Percentiles rank a stretch among this genome's conserved stretches.
These are phyloP conservation scores for Felis chaus DNA, from an alignment of 2,113 vertebrate genomes.

Conservation along the genomic window DNA sequence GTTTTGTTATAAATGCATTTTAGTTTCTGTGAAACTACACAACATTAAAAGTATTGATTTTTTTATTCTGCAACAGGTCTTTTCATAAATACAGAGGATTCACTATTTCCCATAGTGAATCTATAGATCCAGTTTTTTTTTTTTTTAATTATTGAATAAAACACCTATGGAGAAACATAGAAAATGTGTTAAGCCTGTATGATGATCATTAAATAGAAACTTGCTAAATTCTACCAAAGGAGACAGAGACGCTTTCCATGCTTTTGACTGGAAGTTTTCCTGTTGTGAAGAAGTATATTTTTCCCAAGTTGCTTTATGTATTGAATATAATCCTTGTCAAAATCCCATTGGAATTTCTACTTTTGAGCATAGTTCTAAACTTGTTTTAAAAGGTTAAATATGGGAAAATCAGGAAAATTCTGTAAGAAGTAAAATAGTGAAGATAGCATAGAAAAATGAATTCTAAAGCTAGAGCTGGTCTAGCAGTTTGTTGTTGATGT, in stretches of 20 bases:
- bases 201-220: background rate
- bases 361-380: background rate
- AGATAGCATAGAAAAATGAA: background rate
- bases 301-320: background rate
- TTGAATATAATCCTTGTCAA: background rate
- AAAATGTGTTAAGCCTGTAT: background rate
- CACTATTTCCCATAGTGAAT: background rate
- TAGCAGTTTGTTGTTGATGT: background rate
- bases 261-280: constrained; percentile 5
- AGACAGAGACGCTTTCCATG: background rate
- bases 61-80: background rate
- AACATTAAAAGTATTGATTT: background rate
- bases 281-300: constrained; percentile 26
- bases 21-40: background rate
- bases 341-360: background rate
- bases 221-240: constrained; percentile 13
- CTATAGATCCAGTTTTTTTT: background rate
- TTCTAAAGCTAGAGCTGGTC: background rate
- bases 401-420: background rate
- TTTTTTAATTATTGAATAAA: background rate
- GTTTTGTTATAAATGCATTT: background rate
- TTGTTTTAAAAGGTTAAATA: background rate
- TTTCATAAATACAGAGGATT: constrained; percentile 12
- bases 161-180: background rate
- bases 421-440: constrained; percentile 13